A percentile compares a stretch with the other conserved stretches of the same genome.
phyloP scores from a whole-genome alignment of 2,797 vertebrate species.

The Oceanodroma leucorhoa region DNA sequence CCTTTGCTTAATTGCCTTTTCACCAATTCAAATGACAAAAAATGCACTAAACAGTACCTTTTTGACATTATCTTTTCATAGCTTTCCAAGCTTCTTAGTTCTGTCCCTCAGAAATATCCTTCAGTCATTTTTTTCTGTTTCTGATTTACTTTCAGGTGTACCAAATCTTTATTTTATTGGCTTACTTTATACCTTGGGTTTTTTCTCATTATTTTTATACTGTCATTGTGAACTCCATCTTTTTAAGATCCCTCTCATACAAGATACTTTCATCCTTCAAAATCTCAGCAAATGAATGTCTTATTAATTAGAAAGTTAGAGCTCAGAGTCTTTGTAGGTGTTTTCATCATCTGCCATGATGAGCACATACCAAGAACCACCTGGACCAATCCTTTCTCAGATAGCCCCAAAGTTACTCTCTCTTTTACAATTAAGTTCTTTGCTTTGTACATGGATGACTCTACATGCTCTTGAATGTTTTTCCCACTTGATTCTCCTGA shows the following conservation, averaged over 20 bases:
- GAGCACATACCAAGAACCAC: neutral
- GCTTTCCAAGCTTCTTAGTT: neutral
- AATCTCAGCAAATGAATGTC: neutral
- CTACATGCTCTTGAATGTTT: neutral
- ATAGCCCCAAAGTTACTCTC: neutral
- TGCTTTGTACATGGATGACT: neutral
- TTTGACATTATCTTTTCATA: neutral
- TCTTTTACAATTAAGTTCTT: neutral
- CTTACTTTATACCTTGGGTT: accelerated
- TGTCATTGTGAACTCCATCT: neutral
- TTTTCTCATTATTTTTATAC: neutral
- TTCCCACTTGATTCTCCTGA: neutral
- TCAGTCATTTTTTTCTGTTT: neutral
- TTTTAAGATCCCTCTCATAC: neutral
- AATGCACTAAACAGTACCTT: neutral
- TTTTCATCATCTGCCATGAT: neutral
- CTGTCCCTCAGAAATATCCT: neutral
- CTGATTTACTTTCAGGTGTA: neutral
- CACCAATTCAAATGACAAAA: neutral
- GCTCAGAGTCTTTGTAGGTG: neutral
- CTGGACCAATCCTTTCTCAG: neutral
- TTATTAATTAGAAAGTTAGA: neutral
- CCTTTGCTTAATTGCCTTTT: neutral
- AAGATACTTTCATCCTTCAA: neutral
- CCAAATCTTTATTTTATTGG: neutral